Evolutionary conservation across 2,113 vertebrate genomes (phyloP), one percentile per base, ranked within the genome.

Genomic region (Forbesichthys papilliferus): DNA sequence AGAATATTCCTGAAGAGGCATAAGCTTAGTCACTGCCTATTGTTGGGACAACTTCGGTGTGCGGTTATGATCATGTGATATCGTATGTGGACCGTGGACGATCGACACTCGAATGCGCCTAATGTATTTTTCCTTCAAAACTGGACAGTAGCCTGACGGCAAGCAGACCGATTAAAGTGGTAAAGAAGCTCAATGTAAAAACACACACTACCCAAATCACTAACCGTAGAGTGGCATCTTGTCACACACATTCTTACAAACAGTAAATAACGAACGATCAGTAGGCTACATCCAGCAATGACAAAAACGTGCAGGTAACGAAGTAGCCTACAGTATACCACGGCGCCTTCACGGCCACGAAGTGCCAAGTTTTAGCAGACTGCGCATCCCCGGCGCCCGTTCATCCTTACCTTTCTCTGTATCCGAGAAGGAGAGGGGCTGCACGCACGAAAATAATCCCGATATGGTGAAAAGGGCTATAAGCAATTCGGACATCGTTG

Each of bases 371-470:
- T 90, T 80, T 9, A 36, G 3, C 71, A 77, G 78, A 85, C 85
- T 85, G 87, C 88, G 78, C 82, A 82, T 77, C 63, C 66, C 82
- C 61, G 51, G n/a, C 77, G 75, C 74, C 66, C 9, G 74, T 36
- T 66, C 68, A 61, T 62, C 64, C 95, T 96, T 95, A 95, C 95
- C 95, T 95, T 88, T 85, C 58, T 92, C 86, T 80, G 92, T 81
- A 71, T 89, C 92, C 87, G 81, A 83, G 67, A 84, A 85, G 11
- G 90, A 81, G 85, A 92, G 90, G 81, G 90, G 90, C 89, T 92
- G 85, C 76, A 92, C 86, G 84, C 91, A 80, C 79, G 93, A 91
- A 89, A 94, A 90, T 96, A 98, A 96, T 98, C 96, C 95, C 92
- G 94, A 94, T 80, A 97, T 90, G 84, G 91, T 86, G 73, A 96